A percentile compares a stretch with the other conserved stretches of the same genome.
phyloP scores from a whole-genome alignment of 2,888 invertebrate species.

The Drosophila greeni region DNA sequence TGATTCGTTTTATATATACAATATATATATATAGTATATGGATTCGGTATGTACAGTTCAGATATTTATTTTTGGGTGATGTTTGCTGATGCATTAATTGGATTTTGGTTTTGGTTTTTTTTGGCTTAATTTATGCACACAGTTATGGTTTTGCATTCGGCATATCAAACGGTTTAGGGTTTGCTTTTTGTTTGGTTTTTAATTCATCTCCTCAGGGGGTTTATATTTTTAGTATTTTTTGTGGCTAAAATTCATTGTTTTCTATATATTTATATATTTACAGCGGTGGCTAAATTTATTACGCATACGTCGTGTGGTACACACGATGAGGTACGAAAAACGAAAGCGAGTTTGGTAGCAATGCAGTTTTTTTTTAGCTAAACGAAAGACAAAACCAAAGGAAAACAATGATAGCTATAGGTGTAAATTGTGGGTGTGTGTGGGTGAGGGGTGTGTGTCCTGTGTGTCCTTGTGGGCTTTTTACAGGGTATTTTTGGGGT shows the following conservation, averaged over 20 bases:
- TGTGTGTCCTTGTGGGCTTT: constrained; percentile 28
- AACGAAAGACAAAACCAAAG: constrained; percentile 46
- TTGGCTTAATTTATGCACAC: constrained; percentile 40
- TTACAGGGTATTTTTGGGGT: constrained; percentile 27
- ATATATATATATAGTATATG: constrained; percentile 20
- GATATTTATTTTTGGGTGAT: constrained; percentile 8
- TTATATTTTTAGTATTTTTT: constrained; percentile 13
- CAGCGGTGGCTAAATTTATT: constrained; percentile 54
- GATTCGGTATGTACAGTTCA: constrained; percentile 28
- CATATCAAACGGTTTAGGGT: constrained; percentile 27
- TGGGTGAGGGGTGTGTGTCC: constrained; percentile 1
- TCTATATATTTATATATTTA: constrained; percentile 40
- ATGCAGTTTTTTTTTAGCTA: constrained; percentile 67
- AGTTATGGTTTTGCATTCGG: constrained; percentile 37
- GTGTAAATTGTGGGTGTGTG: constrained; percentile 13
- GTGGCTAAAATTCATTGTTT: constrained; percentile 21
- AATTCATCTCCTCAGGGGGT: constrained; percentile 1
- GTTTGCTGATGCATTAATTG: constrained; percentile 20
- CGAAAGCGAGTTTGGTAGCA: constrained; percentile 64
- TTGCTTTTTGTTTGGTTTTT: constrained; percentile 7
- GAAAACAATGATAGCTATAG: constrained; percentile 39
- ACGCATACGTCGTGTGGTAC: constrained; percentile 67
- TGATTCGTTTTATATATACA: constrained; percentile 10
- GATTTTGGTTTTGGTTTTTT: constrained; percentile 1
- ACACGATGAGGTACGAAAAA: constrained; percentile 56